Evolutionary conservation across 37 sponge, comb jelly and placozoan species (phyloP), one percentile per base, ranked within the genome.

Genomic region (Dysidea cf. avara): DNA sequence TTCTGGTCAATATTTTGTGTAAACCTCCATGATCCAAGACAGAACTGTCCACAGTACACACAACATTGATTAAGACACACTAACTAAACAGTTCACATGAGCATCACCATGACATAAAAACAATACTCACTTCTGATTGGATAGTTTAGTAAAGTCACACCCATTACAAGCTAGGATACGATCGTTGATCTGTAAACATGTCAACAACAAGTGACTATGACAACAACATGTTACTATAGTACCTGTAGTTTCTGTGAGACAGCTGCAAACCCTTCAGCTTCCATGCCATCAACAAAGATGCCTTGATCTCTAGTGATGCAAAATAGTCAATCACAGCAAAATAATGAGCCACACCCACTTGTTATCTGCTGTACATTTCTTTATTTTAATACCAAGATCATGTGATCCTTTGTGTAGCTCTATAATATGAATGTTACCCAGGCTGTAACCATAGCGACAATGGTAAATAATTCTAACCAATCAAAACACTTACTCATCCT

Each of bases 121-220:
- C n/a, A n/a, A n/a, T n/a, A n/a, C n/a, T n/a, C n/a, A n/a, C n/a
- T n/a, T n/a, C n/a, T n/a, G n/a, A n/a, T n/a, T n/a, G n/a, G n/a
- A n/a, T n/a, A n/a, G n/a, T n/a, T 86, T 78, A 55, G 80, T 79
- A 63, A 86, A 86, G 68, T 86, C 86, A 37, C 51, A 68, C 43
- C 88, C 88, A 77, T 87, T 87, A 62, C 88, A 87, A 28, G 88
- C 88, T 9, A 87, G 58, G 26, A 87, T 77, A n/a, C 83, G 63
- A 36, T 87, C 88, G 22, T 66, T 47, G 34, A 65, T 11, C 68
- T 77, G 58, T n/a, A n/a, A n/a, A n/a, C n/a, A n/a, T n/a, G n/a
- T n/a, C n/a, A n/a, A n/a, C n/a, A n/a, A n/a, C n/a, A n/a, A n/a
- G n/a, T n/a, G n/a, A n/a, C n/a, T n/a, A n/a, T n/a, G n/a, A n/a